A percentile compares a stretch with the other conserved stretches of the same genome.
These are phyloP conservation scores for Amphibalanus amphitrite DNA, from an alignment of 1,140 invertebrate genomes.

Conservation along the genomic window DNA sequence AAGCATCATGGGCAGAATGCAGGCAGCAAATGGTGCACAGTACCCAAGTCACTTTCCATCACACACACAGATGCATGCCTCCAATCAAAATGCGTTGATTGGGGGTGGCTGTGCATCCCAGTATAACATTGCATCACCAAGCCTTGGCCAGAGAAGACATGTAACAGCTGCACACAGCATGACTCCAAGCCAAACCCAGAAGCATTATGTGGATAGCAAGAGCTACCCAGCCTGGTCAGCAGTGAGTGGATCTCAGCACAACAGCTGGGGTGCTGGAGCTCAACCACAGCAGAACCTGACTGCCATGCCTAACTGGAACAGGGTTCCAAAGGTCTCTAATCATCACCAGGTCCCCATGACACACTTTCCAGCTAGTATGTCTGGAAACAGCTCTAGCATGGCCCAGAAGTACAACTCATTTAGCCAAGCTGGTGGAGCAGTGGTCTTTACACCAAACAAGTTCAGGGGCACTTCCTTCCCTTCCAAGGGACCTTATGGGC, in stretches of 20 bases:
- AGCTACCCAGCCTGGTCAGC: background rate
- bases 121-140: background rate
- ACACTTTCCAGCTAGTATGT: background rate
- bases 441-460: background rate
- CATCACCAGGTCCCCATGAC: background rate
- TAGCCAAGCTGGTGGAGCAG: background rate
- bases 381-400: background rate
- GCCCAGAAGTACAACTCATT: background rate
- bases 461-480: background rate
- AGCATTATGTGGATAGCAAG: background rate
- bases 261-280: background rate
- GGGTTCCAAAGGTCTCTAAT: background rate
- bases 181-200: background rate
- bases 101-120: background rate
- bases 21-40: background rate
- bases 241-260: background rate
- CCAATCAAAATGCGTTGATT: background rate
- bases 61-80: background rate
- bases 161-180: background rate
- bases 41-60: background rate
- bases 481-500: background rate
- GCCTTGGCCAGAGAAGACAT: background rate
- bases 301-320: background rate
- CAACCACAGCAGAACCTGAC: background rate
- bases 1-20: background rate